Evolutionary conservation across 2,888 invertebrate species (phyloP).

Genomic region (Odontocerum albicorne): DNA sequence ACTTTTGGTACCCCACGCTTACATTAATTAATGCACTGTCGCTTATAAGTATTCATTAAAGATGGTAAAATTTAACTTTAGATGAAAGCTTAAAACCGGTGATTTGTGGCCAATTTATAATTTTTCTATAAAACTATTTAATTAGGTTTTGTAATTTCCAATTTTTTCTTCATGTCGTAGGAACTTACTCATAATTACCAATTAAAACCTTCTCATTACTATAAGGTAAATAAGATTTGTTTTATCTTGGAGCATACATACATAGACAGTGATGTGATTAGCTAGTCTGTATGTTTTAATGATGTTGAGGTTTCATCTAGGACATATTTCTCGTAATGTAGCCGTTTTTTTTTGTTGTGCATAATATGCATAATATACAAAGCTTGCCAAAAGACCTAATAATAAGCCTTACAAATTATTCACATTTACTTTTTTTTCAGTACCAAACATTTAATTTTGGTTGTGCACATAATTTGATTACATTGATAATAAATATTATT

Average conservation of each 20-base stretch:
- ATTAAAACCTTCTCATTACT: neutral
- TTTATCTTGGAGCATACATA: neutral
- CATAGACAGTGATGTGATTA: constrained; percentile 22
- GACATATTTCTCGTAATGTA: no score
- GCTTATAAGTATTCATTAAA: constrained; percentile 24
- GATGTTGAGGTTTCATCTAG: constrained; percentile 15
- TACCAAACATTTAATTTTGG: no score
- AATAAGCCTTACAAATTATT: no score
- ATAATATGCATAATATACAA: no score
- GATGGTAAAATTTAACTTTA: constrained; percentile 12
- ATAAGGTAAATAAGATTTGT: neutral
- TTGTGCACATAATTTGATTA: no score
- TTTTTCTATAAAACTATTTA: constrained; percentile 9
- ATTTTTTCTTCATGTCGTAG: neutral
- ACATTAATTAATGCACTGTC: constrained; percentile 24
- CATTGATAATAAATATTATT: no score
- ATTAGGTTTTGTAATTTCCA: neutral
- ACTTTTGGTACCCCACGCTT: constrained; percentile 22
- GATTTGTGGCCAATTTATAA: constrained; percentile 13
- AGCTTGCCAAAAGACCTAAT: no score
- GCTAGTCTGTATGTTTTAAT: constrained; percentile 15
- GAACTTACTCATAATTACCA: neutral
- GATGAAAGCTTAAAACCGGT: constrained; percentile 15
- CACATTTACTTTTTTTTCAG: no score
- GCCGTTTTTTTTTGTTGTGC: no score